These are phyloP conservation scores for Nycticorax nycticorax DNA, from an alignment of 2,113 vertebrate species.

Conservation along the genomic window DNA sequence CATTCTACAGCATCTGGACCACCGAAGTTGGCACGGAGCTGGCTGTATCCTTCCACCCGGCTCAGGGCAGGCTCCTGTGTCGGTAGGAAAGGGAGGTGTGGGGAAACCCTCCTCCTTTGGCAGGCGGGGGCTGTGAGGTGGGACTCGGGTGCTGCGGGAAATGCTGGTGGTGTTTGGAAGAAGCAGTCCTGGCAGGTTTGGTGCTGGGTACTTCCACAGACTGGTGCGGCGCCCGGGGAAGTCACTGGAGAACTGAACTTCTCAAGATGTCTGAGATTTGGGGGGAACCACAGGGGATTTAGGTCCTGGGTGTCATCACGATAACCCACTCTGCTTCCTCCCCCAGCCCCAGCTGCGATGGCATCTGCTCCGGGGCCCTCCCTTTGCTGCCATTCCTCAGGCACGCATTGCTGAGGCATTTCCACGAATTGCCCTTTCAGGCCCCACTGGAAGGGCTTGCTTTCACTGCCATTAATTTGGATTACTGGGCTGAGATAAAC, in stretches of 20 bases:
- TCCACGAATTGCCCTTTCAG: background rate
- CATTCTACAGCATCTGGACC: slow-evolving; percentile 98
- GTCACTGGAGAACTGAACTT: background rate
- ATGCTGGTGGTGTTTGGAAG: background rate
- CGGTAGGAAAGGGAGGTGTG: background rate
- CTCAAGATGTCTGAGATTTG: background rate
- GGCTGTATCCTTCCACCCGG: slow-evolving; percentile 87
- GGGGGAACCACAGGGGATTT: background rate
- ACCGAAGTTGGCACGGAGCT: slow-evolving; percentile 91
- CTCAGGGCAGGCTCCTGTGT: background rate
- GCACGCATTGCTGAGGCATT: background rate
- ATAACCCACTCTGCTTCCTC: background rate
- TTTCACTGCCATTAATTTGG: background rate
- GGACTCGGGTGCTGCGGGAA: background rate
- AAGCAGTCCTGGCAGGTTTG: background rate
- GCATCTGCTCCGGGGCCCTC: background rate
- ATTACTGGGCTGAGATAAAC: background rate
- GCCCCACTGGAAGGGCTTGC: background rate
- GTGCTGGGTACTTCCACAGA: background rate
- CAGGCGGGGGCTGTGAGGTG: background rate
- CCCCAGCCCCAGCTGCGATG: background rate
- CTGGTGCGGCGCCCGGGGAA: background rate
- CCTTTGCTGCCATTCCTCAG: background rate
- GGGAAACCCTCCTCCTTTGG: background rate
- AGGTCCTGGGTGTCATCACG: background rate